A percentile compares a stretch with the other conserved stretches of the same genome.
These are phyloP conservation scores for Sparus aurata DNA, from an alignment of 2,797 vertebrate genomes.

Conservation along the genomic window DNA sequence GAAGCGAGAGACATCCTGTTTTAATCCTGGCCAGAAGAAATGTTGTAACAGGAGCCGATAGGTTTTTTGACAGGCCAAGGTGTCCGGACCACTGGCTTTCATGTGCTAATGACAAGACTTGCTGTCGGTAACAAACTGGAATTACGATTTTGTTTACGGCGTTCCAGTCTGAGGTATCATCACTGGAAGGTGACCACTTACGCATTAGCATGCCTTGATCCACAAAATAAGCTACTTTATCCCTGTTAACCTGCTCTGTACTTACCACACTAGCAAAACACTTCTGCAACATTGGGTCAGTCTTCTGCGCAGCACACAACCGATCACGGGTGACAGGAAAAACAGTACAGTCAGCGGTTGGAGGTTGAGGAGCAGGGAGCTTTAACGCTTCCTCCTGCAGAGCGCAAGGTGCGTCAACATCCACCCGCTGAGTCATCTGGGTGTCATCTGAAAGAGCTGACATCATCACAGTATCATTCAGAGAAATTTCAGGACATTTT, in stretches of 20 bases:
- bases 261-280: constrained; percentile 7
- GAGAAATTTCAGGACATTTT: too few relatives aligned
- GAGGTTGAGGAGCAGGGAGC: too few relatives aligned
- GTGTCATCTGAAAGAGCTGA: neutral
- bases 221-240: neutral
- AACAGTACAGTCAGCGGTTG: too few relatives aligned
- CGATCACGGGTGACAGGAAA: neutral
- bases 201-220: neutral
- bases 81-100: constrained; percentile 5
- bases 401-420: too few relatives aligned
- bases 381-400: too few relatives aligned
- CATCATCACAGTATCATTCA: neutral
- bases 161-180: neutral
- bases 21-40: constrained; percentile 23
- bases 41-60: neutral
- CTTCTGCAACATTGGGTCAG: neutral
- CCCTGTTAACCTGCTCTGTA: neutral
- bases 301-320: neutral
- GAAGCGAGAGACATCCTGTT: neutral
- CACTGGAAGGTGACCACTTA: neutral
- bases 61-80: too few relatives aligned
- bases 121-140: neutral
- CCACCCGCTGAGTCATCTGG: too few relatives aligned
- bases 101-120: neutral
- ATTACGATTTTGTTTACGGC: neutral